Base-by-base conservation (phyloP, 2,888 invertebrate species). In the Scotopteryx bipunctaria region DNA sequence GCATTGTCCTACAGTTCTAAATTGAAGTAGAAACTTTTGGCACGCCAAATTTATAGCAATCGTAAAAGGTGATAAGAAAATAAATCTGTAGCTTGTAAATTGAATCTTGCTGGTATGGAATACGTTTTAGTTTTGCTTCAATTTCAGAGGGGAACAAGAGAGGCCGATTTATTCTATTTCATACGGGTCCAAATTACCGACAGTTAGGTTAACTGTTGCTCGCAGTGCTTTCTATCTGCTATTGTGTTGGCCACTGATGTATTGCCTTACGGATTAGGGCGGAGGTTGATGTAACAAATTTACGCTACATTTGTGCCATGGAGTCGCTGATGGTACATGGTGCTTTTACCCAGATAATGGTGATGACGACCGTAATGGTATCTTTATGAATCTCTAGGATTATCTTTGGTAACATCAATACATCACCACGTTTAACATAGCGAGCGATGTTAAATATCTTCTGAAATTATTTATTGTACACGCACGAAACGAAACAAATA, bases 201-300 rank as follows among this genome's bases (percentile, higher is more conserved):
- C 83, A 78, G 83, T 87, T 86, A 84, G 78, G 78, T 81, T 86
- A 83, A 84, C 81, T 81, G 83, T 81, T 78, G 81, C 78, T 78
- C 73, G 72, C 78, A 77, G 74, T 78, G 77, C 77, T 80, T 79
- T 81, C 78, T 80, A 73, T 78, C 73, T 74, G 62, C 76, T 75
- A 74, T 81, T 81, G 83, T 86, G 69, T 68, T 70, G 62, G 64
- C 65, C 64, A 54, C 71, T 85, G 83, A 85, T 85, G 71, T 78
- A 83, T 81, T 67, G 63, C 73, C 60, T 62, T 66, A 63, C 67
- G 71, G 71, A 78, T 80, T 78, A 72, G 59, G 59, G 65, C 67
- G 71, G 73, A 73, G 63, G 64, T 61, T 47, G 45, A 58, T 57
- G 65, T 57, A 64, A 63, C 55, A 42, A 53, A 51, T 59, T 48